Evolutionary conservation across 1,140 invertebrate genomes (phyloP), one percentile per base, ranked within the genome.

Genomic region (Babylonia areolata): DNA sequence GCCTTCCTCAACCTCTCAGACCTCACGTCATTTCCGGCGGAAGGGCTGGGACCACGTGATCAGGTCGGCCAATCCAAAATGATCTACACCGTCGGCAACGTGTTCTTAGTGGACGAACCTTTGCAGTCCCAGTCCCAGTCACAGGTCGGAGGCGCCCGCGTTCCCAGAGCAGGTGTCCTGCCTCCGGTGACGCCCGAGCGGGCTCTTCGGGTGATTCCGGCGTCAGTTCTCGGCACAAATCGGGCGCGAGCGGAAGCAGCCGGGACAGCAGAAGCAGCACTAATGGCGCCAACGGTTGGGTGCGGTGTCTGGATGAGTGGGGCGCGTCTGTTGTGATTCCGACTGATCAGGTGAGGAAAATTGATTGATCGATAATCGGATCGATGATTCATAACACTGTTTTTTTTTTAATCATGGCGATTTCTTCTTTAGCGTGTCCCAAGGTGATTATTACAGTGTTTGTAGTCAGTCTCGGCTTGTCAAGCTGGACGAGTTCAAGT

Each of bases 301-400:
- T 90, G 35, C 87, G 86, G 31, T 91, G 90, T 37, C 81, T 82
- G 40, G 87, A 91, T n/a, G 88, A 90, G 42, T 86, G 88, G 39
- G 81, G 87, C n/a, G 54, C 78, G 31, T 77, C 87, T 20, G 28
- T 87, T 37, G n/a, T 81, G 64, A 17, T 86, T 51, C 78, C 85
- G 28, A 82, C 54, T 35, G 64, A 82, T 82, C 89, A 90, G 35
- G 78, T 85, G 9, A 87, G 88, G 3, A 87, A 2, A 69, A 69
- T 11, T 23, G 42, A 6, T 46, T 46, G 15, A 15, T 5, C 42
- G 15, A 46, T 15, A 46, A 15, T 46, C 42, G 42, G 5, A 46
- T 46, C 15, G 15, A 46, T 46, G 42, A 46, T 6, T 46, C 42
- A 46, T 46, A 46, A n/a, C n/a, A n/a, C n/a, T n/a, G n/a, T n/a